Percentiles rank a stretch among this genome's conserved stretches.
These are phyloP conservation scores for Entelurus aequoreus DNA, from an alignment of 2,113 vertebrate species.

Conservation along the genomic window DNA sequence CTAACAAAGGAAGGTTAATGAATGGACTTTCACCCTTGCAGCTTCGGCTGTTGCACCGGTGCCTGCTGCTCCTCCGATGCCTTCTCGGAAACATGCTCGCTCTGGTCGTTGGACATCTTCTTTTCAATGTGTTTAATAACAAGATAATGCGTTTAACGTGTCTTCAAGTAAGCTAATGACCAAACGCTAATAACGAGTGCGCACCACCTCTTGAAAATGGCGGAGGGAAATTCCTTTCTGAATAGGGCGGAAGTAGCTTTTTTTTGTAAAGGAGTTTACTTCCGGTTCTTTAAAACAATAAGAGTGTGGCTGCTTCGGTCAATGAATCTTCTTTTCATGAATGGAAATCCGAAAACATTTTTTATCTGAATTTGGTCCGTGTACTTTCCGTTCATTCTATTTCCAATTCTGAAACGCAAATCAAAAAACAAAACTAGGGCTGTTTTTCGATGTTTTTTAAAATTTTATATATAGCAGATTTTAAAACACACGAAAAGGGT, in stretches of 20 bases:
- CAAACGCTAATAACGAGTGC: not conserved
- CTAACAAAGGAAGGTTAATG: conserved; percentile 50
- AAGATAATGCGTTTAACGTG: not conserved
- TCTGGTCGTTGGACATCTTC: conserved; percentile 68
- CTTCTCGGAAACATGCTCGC: conserved; percentile 44
- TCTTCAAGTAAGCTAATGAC: not conserved
- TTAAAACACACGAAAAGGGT: no score
- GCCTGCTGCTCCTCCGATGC: conserved; percentile 19
- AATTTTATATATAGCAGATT: no score
- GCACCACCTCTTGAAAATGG: conserved; percentile 1
- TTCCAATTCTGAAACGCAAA: no score
- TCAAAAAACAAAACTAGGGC: no score
- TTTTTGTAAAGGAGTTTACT: not conserved
- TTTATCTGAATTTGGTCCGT: no score
- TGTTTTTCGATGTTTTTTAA: no score
- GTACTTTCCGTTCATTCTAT: no score
- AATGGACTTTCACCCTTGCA: conserved; percentile 55
- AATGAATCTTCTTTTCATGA: no score
- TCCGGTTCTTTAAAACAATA: not conserved
- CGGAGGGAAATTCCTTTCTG: not conserved
- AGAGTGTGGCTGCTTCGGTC: not conserved
- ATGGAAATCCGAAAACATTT: no score
- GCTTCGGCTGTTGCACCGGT: conserved; percentile 9
- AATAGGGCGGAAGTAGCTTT: not conserved
- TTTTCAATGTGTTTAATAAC: no score